Conservation (phyloP, 2,113 vertebrate genomes). For the Laticauda colubrina region DNA sequence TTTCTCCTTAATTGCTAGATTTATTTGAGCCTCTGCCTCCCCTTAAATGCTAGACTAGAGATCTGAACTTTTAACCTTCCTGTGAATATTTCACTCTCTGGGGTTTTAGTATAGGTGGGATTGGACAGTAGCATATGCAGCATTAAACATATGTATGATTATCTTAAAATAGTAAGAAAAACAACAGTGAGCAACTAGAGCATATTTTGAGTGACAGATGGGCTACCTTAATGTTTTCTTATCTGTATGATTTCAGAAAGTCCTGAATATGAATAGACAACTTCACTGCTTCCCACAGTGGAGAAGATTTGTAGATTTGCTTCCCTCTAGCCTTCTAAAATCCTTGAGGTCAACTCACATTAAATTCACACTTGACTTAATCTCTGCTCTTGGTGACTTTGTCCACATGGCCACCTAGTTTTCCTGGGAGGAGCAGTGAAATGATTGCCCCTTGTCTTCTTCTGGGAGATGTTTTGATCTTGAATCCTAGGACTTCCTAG, state of each 20-base stretch:
- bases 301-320: background rate
- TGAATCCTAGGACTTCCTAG: background rate
- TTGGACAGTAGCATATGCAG: background rate
- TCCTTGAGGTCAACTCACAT: background rate
- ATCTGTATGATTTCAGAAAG: background rate
- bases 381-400: background rate
- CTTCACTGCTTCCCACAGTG: background rate
- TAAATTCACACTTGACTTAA: background rate
- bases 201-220: background rate
- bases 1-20: background rate
- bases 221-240: background rate
- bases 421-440: background rate
- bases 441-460: background rate
- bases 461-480: background rate
- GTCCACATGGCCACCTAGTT: background rate
- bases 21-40: background rate
- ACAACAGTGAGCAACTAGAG: background rate
- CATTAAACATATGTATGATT: background rate
- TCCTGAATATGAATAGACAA: background rate
- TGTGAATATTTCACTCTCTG: background rate
- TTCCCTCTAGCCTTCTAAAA: background rate
- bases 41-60: background rate
- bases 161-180: background rate
- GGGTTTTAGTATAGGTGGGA: background rate
- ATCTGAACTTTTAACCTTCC: background rate